Evolutionary conservation across 2,888 invertebrate species (phyloP).

Genomic region (Rhabditoides inermis): DNA sequence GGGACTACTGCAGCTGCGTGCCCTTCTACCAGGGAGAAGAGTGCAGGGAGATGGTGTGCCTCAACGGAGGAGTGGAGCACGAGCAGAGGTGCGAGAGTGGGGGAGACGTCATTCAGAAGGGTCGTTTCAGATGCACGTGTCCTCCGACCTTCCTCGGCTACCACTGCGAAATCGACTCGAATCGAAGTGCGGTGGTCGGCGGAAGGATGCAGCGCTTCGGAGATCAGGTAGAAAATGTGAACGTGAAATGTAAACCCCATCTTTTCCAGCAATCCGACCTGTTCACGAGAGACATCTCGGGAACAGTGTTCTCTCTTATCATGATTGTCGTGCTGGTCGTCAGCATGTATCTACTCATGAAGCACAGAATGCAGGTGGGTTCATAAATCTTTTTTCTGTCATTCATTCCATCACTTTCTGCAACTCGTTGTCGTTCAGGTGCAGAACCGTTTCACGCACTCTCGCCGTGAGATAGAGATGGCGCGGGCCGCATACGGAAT

Average conservation of each 20-base stretch:
- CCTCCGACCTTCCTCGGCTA: constrained; percentile 45
- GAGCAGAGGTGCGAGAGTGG: background rate
- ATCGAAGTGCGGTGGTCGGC: constrained; percentile 27
- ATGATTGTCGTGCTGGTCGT: constrained; percentile 49
- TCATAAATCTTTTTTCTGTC: background rate
- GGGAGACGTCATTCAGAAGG: no score
- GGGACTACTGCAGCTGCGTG: constrained; percentile 45
- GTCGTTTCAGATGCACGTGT: constrained; percentile 38
- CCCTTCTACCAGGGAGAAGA: constrained; percentile 50
- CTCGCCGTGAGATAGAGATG: constrained; percentile 27
- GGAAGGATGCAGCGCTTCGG: constrained; percentile 41
- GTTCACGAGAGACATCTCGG: constrained; percentile 47
- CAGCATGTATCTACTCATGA: constrained; percentile 49
- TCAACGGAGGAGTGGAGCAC: constrained; percentile 40
- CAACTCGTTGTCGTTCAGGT: constrained; percentile 15
- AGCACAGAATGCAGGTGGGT: constrained; percentile 49
- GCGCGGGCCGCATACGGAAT: constrained; percentile 18
- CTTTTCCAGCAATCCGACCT: constrained; percentile 40
- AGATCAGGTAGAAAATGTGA: constrained; percentile 17
- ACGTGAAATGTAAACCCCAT: no score
- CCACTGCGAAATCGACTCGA: constrained; percentile 49
- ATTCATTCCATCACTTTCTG: background rate
- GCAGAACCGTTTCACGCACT: constrained; percentile 24
- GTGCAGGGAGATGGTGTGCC: constrained; percentile 46
- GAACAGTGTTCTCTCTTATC: constrained; percentile 47